These are phyloP conservation scores for Alouatta palliata DNA, from an alignment of 2,113 vertebrate genomes.

Conservation along the genomic window DNA sequence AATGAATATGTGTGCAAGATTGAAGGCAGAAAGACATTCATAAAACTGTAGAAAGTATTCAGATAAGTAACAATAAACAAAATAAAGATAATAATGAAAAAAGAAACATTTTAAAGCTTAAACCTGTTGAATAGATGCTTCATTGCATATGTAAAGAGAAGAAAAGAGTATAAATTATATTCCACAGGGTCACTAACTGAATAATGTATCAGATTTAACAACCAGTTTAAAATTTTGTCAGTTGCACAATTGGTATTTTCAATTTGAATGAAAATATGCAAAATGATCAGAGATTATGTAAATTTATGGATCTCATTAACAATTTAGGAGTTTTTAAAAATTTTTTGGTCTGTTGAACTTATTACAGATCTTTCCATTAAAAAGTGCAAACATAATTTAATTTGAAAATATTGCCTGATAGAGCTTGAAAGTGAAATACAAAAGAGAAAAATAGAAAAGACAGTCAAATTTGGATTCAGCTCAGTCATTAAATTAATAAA, in stretches of 20 bases:
- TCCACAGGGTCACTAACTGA: not conserved
- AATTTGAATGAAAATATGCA: not conserved
- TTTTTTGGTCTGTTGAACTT: not conserved
- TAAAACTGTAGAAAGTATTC: not conserved
- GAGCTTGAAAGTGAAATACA: not conserved
- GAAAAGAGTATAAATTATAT: not conserved
- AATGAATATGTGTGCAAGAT: not conserved
- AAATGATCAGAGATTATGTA: not conserved
- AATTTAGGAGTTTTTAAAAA: not conserved
- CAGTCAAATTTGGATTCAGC: not conserved
- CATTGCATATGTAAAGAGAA: not conserved
- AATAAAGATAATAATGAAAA: not conserved
- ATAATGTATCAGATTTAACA: not conserved
- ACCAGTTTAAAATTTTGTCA: not conserved
- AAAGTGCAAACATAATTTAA: not conserved
- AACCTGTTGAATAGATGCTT: not conserved
- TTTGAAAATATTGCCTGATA: not conserved
- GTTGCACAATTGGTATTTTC: not conserved
- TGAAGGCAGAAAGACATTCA: accelerated
- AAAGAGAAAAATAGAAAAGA: not conserved
- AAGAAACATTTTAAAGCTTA: not conserved
- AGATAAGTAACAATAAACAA: not conserved
- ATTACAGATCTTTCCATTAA: not conserved
- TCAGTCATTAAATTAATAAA: slow-evolving; percentile 6
- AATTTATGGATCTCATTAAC: not conserved